Evolutionary conservation across 2,113 vertebrate species (phyloP), one percentile per base, ranked within the genome.

Genomic region (Tetrao urogallus): DNA sequence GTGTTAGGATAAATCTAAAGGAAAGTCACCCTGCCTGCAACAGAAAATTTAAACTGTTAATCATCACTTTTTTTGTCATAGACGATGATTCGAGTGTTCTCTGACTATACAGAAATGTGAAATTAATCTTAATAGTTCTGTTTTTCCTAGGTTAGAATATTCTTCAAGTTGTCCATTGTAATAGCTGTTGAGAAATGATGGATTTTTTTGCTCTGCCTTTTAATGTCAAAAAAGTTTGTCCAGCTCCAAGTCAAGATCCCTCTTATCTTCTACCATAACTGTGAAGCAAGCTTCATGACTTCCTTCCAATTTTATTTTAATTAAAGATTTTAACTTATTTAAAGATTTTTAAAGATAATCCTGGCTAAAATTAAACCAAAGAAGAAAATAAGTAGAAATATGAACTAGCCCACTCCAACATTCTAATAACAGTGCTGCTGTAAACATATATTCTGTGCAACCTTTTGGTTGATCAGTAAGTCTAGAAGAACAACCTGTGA

Each of bases 281-380:
- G 43, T 87, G 61, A 91, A 58, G 28, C 40, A 47, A 72, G 19
- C 28, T 61, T 88, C 47, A 30, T 82, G 45, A 56, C 56, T 86
- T 19, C 70, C 43, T 80, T 64, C 71, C 58, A 8, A 50, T 90
- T 38, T 82, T 27, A 65, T 78, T 88, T 95, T 87, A 52, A 60
- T 95, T 93, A 88, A 78, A 77, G 25, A 64, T 87, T 95, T 94
- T 93, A 92, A 93, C 38, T 38, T 38, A 38, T 38, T 38, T 38
- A 38, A 38, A 38, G 38, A 38, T 38, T 38, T 38, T 38, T 38
- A 38, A 38, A 38, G 38, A 38, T 38, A 47, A 90, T 94, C 71
- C 92, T 85, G 92, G 61, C 52, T 95, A 90, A 88, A 91, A 95
- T 94, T 91, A 96, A 95, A 88, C 64, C 94, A 90, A 87, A 65